phyloP scores from a whole-genome alignment of 2,888 invertebrate species.

The Chalcosyrphus nemorum region DNA sequence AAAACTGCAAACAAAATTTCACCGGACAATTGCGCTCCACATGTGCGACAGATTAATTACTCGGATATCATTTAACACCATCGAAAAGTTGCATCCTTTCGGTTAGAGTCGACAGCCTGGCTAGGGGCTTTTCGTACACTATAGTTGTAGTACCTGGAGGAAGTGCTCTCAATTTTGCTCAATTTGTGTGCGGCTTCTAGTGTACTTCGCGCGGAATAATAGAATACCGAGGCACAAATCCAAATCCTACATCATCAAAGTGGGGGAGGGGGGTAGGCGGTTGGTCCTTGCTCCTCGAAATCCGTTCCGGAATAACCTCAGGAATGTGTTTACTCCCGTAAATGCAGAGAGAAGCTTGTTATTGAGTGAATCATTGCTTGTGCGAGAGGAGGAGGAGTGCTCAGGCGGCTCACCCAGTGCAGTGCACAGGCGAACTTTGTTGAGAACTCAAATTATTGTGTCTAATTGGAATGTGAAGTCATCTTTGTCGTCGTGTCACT shows the following conservation, averaged over 20 bases:
- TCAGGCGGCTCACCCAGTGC: too few relatives aligned
- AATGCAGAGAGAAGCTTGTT: conserved; percentile 36
- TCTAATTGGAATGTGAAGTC: conserved; percentile 67
- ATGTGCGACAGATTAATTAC: conserved; percentile 69
- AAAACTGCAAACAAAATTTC: conserved; percentile 46
- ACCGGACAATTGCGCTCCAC: conserved; percentile 49
- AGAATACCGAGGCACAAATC: conserved; percentile 7
- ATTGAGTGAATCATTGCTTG: conserved; percentile 53
- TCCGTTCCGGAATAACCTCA: neutral
- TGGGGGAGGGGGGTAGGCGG: too few relatives aligned
- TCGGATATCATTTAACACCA: conserved; percentile 70
- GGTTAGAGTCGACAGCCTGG: neutral
- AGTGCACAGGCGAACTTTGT: conserved; percentile 61
- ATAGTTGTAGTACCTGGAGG: conserved; percentile 29
- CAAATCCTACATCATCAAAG: neutral
- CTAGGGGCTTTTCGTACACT: too few relatives aligned
- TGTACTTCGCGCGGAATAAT: conserved; percentile 13
- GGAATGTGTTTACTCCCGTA: conserved; percentile 35
- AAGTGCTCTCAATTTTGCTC: conserved; percentile 19
- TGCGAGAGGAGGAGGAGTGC: too few relatives aligned
- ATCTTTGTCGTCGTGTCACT: conserved; percentile 28
- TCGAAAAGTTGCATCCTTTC: conserved; percentile 70
- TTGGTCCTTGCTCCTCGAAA: conserved; percentile 3
- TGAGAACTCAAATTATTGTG: conserved; percentile 68
- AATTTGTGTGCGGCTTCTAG: conserved; percentile 22